Conservation (phyloP, 2,888 invertebrate species). For the Lutraria lutraria region DNA sequence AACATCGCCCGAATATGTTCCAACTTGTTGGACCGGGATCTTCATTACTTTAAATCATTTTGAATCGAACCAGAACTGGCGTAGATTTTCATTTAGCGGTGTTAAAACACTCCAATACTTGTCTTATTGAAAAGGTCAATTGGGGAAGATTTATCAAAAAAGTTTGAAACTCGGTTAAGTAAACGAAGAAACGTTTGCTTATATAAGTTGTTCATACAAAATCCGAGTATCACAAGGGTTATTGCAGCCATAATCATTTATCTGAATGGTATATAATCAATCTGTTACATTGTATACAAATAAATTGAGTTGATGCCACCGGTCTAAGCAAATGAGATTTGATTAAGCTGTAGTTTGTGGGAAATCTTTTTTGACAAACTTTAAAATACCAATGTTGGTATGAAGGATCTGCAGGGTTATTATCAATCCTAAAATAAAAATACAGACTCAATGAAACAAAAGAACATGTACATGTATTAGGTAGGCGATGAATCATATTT, state of each 20-base stretch:
- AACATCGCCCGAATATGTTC: slow-evolving; percentile 13
- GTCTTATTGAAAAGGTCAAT: slow-evolving; percentile 10
- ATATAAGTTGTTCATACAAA: background rate
- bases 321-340: background rate
- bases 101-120: background rate
- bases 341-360: background rate
- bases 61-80: slow-evolving; percentile 1
- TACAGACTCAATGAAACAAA: too few relatives aligned
- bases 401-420: background rate
- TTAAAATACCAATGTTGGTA: background rate
- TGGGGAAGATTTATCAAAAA: slow-evolving; percentile 9
- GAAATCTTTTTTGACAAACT: background rate
- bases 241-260: background rate
- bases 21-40: slow-evolving; percentile 7
- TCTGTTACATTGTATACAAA: background rate
- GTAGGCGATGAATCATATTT: too few relatives aligned
- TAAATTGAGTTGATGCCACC: background rate
- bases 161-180: background rate
- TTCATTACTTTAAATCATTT: slow-evolving; percentile 35
- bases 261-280: background rate
- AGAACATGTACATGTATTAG: too few relatives aligned
- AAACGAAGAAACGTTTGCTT: background rate
- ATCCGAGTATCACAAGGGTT: background rate
- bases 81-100: background rate
- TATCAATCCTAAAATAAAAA: too few relatives aligned